Base-by-base conservation (phyloP, 2,797 vertebrate genomes). In the Aphelocoma californica region DNA sequence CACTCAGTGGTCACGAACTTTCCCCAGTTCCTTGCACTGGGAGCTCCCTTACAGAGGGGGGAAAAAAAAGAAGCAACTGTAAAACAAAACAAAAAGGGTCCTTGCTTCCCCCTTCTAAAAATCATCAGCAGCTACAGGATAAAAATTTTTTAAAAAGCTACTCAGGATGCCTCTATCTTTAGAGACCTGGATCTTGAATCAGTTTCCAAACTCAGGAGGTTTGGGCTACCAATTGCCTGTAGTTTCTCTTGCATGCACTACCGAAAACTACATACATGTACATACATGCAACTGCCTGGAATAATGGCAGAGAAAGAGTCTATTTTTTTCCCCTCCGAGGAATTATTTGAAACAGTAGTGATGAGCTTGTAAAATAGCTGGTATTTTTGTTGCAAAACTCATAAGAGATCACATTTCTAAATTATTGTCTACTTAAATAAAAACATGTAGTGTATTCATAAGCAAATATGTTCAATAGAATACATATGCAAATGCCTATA, bases 1-100 rank as follows among this genome's bases (percentile, higher is more conserved):
- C 97, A 97, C 88, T 88, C 84, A 92, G 89, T 97, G 94, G 97
- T 97, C 97, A 97, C 93, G 94, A 97, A 95, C 96, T 97, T 96
- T 97, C 94, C 92, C 93, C 94, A 89, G 88, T 93, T 96, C 88
- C 94, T 95, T 91, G 86, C 77, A 56, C 58, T 58, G 71, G 83
- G 84, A 92, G 88, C 86, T 94, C 90, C 81, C 90, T 94, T 79
- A 51, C 66, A 64, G 80, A 60, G 62, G 34, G 18, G 6, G 21
- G 72, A 86, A 48, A 66, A n/a, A 31, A 58, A 34, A 66, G 10
- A 40, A 14, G 31, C 16, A 42, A 44, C 60, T 7, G 0, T 47
- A 32, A 90, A 94, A 60, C 64, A 87, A 88, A 90, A 45, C 38
- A 75, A 70, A 93, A 78, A 66, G 34, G 16, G 20, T 89, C 28